Evolutionary conservation across 2,113 vertebrate genomes (phyloP).

Genomic region (Phycodurus eques): DNA sequence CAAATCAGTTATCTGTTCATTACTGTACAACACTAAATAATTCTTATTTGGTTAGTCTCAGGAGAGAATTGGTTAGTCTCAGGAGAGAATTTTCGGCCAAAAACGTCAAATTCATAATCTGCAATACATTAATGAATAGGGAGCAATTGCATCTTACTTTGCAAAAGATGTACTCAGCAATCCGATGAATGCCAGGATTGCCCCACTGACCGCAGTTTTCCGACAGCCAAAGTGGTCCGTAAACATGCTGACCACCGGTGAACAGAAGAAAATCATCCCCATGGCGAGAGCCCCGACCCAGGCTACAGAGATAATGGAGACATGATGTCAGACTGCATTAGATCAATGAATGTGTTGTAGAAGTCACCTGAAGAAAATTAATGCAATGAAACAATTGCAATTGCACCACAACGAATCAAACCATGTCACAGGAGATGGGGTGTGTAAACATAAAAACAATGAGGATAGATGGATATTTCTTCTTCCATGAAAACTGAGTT

Average conservation of each 20-base stretch:
- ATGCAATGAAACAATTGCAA: background rate
- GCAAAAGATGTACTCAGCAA: slow-evolving; percentile 93
- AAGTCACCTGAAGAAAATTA: slow-evolving; percentile 11
- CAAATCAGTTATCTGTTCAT: background rate
- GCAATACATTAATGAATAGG: background rate
- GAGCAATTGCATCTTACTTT: slow-evolving; percentile 78
- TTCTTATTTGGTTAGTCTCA: background rate
- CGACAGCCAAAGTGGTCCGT: slow-evolving; percentile 93
- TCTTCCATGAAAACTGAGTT: background rate
- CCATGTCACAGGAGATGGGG: background rate
- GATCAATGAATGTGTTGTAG: background rate
- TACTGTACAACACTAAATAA: background rate
- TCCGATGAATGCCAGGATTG: slow-evolving; percentile 86
- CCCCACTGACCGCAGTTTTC: slow-evolving; percentile 88
- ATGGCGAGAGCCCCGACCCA: slow-evolving; percentile 95
- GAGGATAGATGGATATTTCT: background rate
- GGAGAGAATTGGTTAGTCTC: background rate
- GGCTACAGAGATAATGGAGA: slow-evolving; percentile 72
- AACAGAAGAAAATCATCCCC: slow-evolving; percentile 99
- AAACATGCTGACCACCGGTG: slow-evolving; percentile 98
- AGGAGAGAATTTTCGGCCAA: background rate
- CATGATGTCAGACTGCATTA: slow-evolving; percentile 2
- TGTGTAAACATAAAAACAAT: slow-evolving; percentile 2
- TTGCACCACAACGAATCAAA: slow-evolving; percentile 11
- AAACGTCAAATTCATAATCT: background rate